phyloP scores from a whole-genome alignment of 1,140 invertebrate genomes.

The Vollenhovia emeryi region DNA sequence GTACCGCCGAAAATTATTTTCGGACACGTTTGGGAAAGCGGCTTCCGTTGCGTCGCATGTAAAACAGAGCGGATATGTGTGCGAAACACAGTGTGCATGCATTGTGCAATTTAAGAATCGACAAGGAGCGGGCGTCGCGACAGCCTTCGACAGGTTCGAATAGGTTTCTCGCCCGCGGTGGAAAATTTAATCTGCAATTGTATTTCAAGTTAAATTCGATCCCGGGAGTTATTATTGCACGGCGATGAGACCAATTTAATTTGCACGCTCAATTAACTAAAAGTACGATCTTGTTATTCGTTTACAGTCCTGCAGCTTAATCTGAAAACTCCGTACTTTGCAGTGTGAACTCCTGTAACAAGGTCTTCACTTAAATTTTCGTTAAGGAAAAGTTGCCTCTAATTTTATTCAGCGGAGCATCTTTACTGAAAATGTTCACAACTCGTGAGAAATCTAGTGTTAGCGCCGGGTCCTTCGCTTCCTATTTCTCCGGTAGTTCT shows the following conservation, averaged over 20 bases:
- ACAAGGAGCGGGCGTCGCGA: not conserved
- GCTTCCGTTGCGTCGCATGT: not conserved
- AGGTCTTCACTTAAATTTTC: conserved; percentile 43
- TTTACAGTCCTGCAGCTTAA: not conserved
- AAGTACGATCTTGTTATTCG: conserved; percentile 17
- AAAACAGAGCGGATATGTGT: not conserved
- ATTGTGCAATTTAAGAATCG: not conserved
- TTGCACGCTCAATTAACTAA: conserved; percentile 12
- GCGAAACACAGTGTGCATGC: not conserved
- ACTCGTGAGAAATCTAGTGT: conserved; percentile 10
- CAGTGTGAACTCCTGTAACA: conserved; percentile 16
- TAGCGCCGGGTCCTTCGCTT: conserved; percentile 1
- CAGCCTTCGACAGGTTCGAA: not conserved
- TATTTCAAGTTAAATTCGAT: conserved; percentile 5
- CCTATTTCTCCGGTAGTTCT: conserved; percentile 8
- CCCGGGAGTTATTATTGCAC: not conserved
- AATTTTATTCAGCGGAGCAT: conserved; percentile 35
- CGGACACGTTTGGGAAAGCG: not conserved
- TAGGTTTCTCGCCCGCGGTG: not conserved
- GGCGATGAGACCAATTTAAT: conserved; percentile 12
- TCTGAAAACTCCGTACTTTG: conserved; percentile 23
- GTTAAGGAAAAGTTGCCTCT: conserved; percentile 32
- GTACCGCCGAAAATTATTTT: conserved; percentile 33
- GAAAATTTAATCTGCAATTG: conserved; percentile 8
- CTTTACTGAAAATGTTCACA: not conserved